These are phyloP conservation scores for Jordanella pulchra DNA, from an alignment of 2,797 vertebrate species.

Conservation along the genomic window DNA sequence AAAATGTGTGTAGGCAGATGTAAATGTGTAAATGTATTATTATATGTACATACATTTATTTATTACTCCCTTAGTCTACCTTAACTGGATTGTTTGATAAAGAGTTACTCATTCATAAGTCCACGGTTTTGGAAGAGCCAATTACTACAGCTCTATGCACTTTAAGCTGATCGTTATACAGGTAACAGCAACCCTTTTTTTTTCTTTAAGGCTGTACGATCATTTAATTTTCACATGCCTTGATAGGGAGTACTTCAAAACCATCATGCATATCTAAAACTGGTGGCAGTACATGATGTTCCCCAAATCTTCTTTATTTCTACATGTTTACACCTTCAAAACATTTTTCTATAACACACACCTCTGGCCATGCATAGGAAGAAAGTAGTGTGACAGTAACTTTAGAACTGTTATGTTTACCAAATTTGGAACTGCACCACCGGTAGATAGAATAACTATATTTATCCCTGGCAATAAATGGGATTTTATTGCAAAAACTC, in stretches of 20 bases:
- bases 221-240: not conserved
- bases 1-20: too few relatives aligned
- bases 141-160: too few relatives aligned
- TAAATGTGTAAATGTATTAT: too few relatives aligned
- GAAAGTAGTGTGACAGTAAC: not conserved
- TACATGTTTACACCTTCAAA: not conserved
- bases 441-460: slow-evolving; percentile 1
- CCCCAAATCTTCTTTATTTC: not conserved
- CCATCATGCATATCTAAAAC: not conserved
- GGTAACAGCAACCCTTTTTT: not conserved
- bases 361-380: too few relatives aligned
- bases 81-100: too few relatives aligned
- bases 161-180: not conserved
- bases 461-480: slow-evolving; percentile 18
- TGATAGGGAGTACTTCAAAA: not conserved
- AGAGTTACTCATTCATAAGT: too few relatives aligned
- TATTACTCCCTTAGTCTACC: too few relatives aligned
- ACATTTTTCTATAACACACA: not conserved
- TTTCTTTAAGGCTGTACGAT: not conserved
- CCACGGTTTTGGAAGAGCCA: too few relatives aligned
- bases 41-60: too few relatives aligned
- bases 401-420: not conserved
- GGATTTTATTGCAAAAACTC: slow-evolving; percentile 5
- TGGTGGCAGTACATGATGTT: not conserved
- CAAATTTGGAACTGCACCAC: slow-evolving; percentile 1